phyloP scores from a whole-genome alignment of 2,888 invertebrate species.

The Mythimna lalbum region DNA sequence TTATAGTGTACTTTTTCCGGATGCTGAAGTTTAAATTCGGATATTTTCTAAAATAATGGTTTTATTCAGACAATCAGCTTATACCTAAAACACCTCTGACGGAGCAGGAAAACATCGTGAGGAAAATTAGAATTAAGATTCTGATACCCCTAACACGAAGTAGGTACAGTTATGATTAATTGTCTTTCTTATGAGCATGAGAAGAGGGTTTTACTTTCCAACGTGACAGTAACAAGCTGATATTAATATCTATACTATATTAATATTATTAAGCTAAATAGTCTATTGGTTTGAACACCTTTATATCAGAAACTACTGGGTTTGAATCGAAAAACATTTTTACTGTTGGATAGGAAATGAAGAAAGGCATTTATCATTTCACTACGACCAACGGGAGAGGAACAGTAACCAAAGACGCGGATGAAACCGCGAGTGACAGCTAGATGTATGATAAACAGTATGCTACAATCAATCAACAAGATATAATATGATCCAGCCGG shows the following conservation, averaged over 20 bases:
- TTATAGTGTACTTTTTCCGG: slow-evolving; percentile 7
- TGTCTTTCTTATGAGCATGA: neutral
- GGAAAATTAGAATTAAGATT: slow-evolving; percentile 32
- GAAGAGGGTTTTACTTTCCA: neutral
- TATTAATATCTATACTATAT: neutral
- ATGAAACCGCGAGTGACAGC: too few relatives aligned
- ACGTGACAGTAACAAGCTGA: neutral
- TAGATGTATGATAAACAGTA: too few relatives aligned
- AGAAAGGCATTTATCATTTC: too few relatives aligned
- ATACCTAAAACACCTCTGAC: neutral
- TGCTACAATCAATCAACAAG: too few relatives aligned
- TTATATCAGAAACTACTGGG: too few relatives aligned
- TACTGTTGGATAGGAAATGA: too few relatives aligned
- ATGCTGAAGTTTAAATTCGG: slow-evolving; percentile 4
- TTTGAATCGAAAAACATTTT: too few relatives aligned
- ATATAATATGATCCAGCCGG: too few relatives aligned
- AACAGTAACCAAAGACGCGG: too few relatives aligned
- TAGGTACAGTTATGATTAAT: slow-evolving; percentile 25
- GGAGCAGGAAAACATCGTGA: neutral
- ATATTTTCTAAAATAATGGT: slow-evolving; percentile 22
- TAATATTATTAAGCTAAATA: too few relatives aligned
- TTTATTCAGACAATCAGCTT: slow-evolving; percentile 25
- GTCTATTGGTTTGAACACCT: too few relatives aligned
- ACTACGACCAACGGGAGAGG: too few relatives aligned
- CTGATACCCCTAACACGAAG: slow-evolving; percentile 4